These are phyloP conservation scores for Ptilonorhynchus violaceus DNA, from an alignment of 2,113 vertebrate genomes.

Conservation along the genomic window DNA sequence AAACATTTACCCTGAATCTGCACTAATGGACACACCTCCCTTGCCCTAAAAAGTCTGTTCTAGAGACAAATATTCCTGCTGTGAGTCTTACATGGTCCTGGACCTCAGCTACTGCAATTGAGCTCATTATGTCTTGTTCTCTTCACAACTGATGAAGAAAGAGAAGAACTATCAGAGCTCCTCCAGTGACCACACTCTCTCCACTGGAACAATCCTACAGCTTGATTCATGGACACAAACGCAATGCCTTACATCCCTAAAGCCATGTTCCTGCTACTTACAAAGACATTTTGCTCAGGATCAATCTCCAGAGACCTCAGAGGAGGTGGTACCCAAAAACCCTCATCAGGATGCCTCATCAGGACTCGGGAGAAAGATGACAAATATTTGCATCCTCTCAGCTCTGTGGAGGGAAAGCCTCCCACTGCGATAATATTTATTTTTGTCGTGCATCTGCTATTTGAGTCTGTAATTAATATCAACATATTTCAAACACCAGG, in stretches of 20 bases:
- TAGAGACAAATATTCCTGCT: not conserved
- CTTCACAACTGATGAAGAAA: not conserved
- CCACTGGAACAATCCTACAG: not conserved
- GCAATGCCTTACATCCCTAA: not conserved
- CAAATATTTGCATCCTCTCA: slow-evolving; percentile 59
- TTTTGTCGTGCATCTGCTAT: slow-evolving; percentile 59
- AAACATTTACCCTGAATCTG: not conserved
- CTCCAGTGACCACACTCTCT: not conserved
- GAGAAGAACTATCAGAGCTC: not conserved
- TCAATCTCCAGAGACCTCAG: not conserved
- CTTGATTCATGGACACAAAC: not conserved
- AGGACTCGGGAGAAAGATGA: not conserved
- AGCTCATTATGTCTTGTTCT: not conserved
- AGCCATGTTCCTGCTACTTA: not conserved
- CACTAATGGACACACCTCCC: not conserved
- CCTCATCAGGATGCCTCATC: slow-evolving; percentile 6
- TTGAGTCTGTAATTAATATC: slow-evolving; percentile 53
- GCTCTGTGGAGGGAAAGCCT: not conserved
- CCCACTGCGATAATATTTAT: slow-evolving; percentile 57
- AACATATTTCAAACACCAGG: slow-evolving; percentile 46
- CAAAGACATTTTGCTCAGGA: not conserved
- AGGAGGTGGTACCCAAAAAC: not conserved
- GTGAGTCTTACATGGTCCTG: not conserved
- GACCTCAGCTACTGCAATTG: not conserved
- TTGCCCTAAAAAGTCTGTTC: not conserved